Percentiles rank a stretch among this genome's conserved stretches.
Evolutionary conservation across 1,140 invertebrate species (phyloP).

Genomic region (Lasioglossum albipes): DNA sequence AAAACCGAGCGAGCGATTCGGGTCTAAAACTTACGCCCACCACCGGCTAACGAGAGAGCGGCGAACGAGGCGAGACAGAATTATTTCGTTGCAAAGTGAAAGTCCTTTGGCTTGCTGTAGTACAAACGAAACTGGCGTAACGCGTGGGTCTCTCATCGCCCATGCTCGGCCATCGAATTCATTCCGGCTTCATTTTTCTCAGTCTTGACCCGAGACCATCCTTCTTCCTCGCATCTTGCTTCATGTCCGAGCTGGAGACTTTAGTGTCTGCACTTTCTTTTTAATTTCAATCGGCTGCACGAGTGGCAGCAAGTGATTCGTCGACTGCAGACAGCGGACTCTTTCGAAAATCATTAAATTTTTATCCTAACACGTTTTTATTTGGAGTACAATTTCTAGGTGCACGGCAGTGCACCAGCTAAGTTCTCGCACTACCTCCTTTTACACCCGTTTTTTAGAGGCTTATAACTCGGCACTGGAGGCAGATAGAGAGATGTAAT

Average conservation of each 20-base stretch:
- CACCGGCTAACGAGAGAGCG: slow-evolving; percentile 58
- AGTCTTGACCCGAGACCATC: too few relatives aligned
- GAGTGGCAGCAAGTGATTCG: neutral
- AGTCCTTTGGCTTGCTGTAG: slow-evolving; percentile 55
- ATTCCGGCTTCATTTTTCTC: neutral
- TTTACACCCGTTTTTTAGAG: too few relatives aligned
- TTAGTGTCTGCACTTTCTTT: neutral
- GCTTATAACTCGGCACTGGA: too few relatives aligned
- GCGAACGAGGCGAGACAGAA: slow-evolving; percentile 63
- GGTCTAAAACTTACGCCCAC: slow-evolving; percentile 68
- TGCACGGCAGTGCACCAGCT: too few relatives aligned
- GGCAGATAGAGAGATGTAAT: too few relatives aligned
- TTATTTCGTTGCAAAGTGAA: slow-evolving; percentile 66
- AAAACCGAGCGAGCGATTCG: slow-evolving; percentile 58
- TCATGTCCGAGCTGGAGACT: too few relatives aligned
- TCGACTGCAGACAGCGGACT: neutral
- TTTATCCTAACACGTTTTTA: too few relatives aligned
- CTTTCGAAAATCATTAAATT: too few relatives aligned
- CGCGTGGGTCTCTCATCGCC: slow-evolving; percentile 15
- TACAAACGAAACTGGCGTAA: slow-evolving; percentile 45
- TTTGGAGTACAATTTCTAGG: too few relatives aligned
- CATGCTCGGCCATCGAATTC: slow-evolving; percentile 25
- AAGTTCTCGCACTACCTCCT: too few relatives aligned
- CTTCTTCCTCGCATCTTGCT: too few relatives aligned
- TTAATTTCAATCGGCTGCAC: neutral